Conservation (phyloP, 2,888 invertebrate species). For the Drosophila pseudotalamancana region DNA sequence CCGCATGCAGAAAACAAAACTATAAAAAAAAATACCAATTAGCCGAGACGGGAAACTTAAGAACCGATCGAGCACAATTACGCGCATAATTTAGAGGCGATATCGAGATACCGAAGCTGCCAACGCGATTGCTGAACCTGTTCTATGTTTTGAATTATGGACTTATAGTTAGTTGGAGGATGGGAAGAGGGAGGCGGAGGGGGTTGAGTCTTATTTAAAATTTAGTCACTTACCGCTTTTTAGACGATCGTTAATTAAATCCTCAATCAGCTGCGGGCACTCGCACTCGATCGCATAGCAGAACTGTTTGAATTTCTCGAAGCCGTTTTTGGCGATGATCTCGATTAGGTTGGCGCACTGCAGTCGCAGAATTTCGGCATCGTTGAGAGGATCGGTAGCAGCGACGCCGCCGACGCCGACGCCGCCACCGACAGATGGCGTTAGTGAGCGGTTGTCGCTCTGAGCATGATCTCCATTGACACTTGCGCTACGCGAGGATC, state of each 20-base stretch:
- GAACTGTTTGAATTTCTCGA: slow-evolving; percentile 87
- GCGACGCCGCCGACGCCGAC: slow-evolving; percentile 45
- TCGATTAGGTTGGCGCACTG: slow-evolving; percentile 87
- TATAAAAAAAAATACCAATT: slow-evolving; percentile 45
- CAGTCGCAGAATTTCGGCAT: slow-evolving; percentile 79
- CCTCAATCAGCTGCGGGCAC: slow-evolving; percentile 87
- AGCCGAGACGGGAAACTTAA: slow-evolving; percentile 55
- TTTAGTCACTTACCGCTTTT: slow-evolving; percentile 83
- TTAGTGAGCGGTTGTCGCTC: slow-evolving; percentile 81
- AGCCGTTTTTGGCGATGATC: slow-evolving; percentile 87
- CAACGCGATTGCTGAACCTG: slow-evolving; percentile 54
- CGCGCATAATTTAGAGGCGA: slow-evolving; percentile 69
- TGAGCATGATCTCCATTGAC: slow-evolving; percentile 80
- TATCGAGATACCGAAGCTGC: slow-evolving; percentile 53
- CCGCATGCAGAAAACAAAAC: slow-evolving; percentile 21
- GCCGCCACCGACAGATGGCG: slow-evolving; percentile 70
- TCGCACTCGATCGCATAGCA: slow-evolving; percentile 87
- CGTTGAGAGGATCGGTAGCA: slow-evolving; percentile 67
- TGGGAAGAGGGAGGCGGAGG: background rate
- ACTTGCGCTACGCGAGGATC: slow-evolving; percentile 81
- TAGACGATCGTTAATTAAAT: slow-evolving; percentile 87
- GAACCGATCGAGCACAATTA: slow-evolving; percentile 64
- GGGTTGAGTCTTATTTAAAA: slow-evolving; percentile 3
- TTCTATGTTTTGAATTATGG: slow-evolving; percentile 21
- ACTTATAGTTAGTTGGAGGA: too few species aligned